Conservation (phyloP, 2,888 invertebrate genomes). For the Eucriotettix oculatus region DNA sequence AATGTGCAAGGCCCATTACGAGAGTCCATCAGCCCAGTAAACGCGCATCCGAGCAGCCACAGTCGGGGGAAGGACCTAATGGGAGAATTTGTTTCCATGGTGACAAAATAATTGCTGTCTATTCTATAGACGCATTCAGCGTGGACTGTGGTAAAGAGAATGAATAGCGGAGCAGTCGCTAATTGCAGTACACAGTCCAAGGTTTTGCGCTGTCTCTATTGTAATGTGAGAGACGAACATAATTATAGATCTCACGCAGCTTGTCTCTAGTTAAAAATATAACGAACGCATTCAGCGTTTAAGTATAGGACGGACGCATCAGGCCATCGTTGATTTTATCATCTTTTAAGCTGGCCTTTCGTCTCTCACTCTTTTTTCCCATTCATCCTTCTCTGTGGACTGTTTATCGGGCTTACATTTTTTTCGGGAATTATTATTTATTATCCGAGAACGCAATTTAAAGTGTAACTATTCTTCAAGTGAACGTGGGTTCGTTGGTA, state of each 20-base stretch:
- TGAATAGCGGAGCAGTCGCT: not conserved
- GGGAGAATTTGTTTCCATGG: conserved; percentile 5
- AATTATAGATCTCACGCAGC: not conserved
- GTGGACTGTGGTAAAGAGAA: not conserved
- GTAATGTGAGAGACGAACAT: not conserved
- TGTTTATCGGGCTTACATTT: too few relatives aligned
- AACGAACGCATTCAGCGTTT: not conserved
- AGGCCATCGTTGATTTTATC: too few relatives aligned
- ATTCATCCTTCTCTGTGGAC: too few relatives aligned
- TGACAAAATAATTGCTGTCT: conserved; percentile 6
- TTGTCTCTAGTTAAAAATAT: not conserved
- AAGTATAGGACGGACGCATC: not conserved
- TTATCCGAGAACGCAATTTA: too few relatives aligned
- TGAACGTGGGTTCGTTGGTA: too few relatives aligned
- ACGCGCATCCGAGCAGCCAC: not conserved
- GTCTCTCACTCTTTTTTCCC: too few relatives aligned
- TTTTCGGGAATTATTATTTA: too few relatives aligned
- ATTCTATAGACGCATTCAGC: not conserved
- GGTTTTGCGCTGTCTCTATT: not conserved
- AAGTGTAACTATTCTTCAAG: too few relatives aligned
- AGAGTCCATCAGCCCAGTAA: not conserved
- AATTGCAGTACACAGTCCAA: not conserved
- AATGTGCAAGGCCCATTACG: too few relatives aligned
- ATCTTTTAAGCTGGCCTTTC: too few relatives aligned
- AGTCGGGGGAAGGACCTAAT: not conserved